Conservation (phyloP, 2,113 vertebrate species). For the Syngnathus floridae region DNA sequence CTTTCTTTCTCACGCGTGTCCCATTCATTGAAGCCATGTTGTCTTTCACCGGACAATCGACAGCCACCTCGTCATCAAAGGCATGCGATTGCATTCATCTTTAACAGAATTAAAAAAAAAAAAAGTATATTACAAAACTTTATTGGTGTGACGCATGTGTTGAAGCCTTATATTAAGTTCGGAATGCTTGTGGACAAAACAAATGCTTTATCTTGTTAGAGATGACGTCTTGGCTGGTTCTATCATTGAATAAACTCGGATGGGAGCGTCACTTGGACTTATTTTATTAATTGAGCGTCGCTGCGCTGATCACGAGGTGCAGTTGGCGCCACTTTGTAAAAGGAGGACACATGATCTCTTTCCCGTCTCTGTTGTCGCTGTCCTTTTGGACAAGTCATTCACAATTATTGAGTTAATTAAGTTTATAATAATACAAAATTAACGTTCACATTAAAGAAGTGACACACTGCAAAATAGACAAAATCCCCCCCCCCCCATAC, state of each 20-base stretch:
- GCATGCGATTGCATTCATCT: background rate
- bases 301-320: slow-evolving; percentile 58
- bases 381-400: background rate
- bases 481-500: too few relatives aligned
- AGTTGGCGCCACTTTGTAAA: slow-evolving; percentile 85
- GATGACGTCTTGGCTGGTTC: slow-evolving; percentile 59
- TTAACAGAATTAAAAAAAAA: background rate
- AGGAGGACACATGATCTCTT: slow-evolving; percentile 6
- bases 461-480: too few relatives aligned
- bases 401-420: background rate
- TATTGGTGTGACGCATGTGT: background rate
- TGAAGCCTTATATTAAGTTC: background rate
- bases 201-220: background rate
- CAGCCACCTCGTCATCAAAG: background rate
- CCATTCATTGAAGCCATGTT: background rate
- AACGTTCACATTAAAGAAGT: background rate
- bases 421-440: background rate
- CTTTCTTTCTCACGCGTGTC: background rate
- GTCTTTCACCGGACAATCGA: background rate
- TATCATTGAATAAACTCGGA: slow-evolving; percentile 67
- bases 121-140: background rate
- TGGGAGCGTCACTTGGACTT: slow-evolving; percentile 21
- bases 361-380: background rate
- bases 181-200: background rate
- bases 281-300: slow-evolving; percentile 51